phyloP scores from a whole-genome alignment of 2,113 vertebrate genomes.

The Tonatia bakeri region DNA sequence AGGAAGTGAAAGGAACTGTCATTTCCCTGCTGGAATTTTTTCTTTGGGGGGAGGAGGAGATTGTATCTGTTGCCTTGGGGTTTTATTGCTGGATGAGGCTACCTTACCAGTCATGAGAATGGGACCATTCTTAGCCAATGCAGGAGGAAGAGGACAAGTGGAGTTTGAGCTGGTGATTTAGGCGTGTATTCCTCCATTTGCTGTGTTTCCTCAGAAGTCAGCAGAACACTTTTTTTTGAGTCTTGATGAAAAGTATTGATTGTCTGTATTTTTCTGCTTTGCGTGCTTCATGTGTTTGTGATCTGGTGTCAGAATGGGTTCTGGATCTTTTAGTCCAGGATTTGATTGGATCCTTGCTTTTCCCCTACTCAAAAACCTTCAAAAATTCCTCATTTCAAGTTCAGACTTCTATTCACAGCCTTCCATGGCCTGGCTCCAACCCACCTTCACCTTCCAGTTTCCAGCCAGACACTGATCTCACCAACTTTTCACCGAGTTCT shows the following conservation, averaged over 20 bases:
- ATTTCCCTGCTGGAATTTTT: conserved; percentile 49
- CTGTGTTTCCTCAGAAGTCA: not conserved
- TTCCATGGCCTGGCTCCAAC: not conserved
- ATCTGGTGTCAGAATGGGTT: conserved; percentile 17
- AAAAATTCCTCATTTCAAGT: not conserved
- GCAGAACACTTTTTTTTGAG: not conserved
- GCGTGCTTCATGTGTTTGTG: not conserved
- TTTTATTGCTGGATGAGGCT: not conserved
- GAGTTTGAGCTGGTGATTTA: not conserved
- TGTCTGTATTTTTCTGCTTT: conserved; percentile 10
- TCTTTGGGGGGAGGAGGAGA: not conserved
- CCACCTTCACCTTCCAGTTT: not conserved
- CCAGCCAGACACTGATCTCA: not conserved
- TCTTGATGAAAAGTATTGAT: conserved; percentile 46
- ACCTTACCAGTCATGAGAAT: not conserved
- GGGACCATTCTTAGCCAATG: not conserved
- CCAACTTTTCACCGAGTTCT: not conserved
- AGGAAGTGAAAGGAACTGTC: conserved; percentile 50
- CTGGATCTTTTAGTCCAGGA: conserved; percentile 2
- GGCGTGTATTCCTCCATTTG: not conserved
- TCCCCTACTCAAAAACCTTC: not conserved
- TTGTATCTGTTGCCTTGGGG: not conserved
- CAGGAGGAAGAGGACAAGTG: not conserved
- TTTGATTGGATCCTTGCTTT: not conserved
- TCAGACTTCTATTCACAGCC: not conserved